Conservation (phyloP, 2,113 vertebrate species). For the Collichthys lucidus region DNA sequence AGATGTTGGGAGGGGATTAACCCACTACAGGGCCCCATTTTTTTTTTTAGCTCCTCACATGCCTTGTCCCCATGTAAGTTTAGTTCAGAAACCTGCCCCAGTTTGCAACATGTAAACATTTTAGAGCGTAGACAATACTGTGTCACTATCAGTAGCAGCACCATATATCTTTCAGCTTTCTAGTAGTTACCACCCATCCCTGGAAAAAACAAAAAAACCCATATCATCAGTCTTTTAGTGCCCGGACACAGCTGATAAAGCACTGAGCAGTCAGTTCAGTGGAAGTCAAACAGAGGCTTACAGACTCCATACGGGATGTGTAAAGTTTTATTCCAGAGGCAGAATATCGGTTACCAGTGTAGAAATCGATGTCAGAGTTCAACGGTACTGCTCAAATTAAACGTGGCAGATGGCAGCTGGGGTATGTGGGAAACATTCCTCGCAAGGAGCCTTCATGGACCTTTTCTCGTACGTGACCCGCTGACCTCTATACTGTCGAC, state of each 20-base stretch:
- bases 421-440: conserved; percentile 39
- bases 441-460: not conserved
- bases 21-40: not conserved
- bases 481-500: conserved; percentile 41
- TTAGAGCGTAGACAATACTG: not conserved
- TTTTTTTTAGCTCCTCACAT: conserved; percentile 4
- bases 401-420: not conserved
- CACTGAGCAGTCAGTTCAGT: not conserved
- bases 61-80: not conserved
- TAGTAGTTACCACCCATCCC: not conserved
- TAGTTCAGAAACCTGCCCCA: not conserved
- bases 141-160: not conserved
- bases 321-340: not conserved
- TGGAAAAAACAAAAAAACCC: not conserved
- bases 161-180: not conserved
- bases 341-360: not conserved
- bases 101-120: not conserved
- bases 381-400: conserved; percentile 48
- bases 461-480: conserved; percentile 5
- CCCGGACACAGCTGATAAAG: conserved; percentile 25
- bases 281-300: not conserved
- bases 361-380: not conserved
- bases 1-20: not conserved
- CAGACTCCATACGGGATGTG: not conserved
- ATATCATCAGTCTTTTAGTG: not conserved